These are phyloP conservation scores for Drosophila athabasca DNA, from an alignment of 1,140 invertebrate species.

Conservation along the genomic window DNA sequence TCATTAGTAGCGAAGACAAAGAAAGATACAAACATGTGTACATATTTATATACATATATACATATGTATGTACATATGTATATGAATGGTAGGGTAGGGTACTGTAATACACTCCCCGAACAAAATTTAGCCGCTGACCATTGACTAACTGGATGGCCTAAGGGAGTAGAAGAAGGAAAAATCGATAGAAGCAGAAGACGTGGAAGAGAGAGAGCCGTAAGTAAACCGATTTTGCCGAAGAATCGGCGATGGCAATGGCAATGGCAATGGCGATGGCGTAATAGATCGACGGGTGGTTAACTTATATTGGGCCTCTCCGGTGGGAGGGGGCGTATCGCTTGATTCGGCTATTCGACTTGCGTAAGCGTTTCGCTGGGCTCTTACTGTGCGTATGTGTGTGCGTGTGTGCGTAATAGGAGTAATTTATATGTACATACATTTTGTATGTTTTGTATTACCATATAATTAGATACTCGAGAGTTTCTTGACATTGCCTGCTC, in stretches of 20 bases:
- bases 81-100: background rate
- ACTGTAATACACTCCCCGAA: background rate
- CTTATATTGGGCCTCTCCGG: conserved; percentile 26
- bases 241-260: conserved; percentile 49
- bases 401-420: conserved; percentile 65
- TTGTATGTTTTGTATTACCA: conserved; percentile 76
- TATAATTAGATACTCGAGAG: conserved; percentile 80
- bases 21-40: conserved; percentile 3
- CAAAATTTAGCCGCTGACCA: background rate
- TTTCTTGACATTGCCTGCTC: conserved; percentile 70
- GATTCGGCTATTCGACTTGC: conserved; percentile 26
- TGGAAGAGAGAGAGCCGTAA: conserved; percentile 2
- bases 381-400: conserved; percentile 7
- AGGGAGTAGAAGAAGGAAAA: background rate
- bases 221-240: conserved; percentile 25
- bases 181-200: conserved; percentile 35
- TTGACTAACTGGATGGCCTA: conserved; percentile 55
- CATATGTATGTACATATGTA: background rate
- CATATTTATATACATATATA: background rate
- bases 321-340: conserved; percentile 36
- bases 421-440: conserved; percentile 81
- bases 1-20: conserved; percentile 22
- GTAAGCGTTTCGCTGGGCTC: conserved; percentile 36
- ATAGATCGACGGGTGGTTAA: conserved; percentile 70
- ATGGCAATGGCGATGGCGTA: conserved; percentile 71